These are phyloP conservation scores for Indicator indicator DNA, from an alignment of 2,113 vertebrate genomes.

Conservation along the genomic window DNA sequence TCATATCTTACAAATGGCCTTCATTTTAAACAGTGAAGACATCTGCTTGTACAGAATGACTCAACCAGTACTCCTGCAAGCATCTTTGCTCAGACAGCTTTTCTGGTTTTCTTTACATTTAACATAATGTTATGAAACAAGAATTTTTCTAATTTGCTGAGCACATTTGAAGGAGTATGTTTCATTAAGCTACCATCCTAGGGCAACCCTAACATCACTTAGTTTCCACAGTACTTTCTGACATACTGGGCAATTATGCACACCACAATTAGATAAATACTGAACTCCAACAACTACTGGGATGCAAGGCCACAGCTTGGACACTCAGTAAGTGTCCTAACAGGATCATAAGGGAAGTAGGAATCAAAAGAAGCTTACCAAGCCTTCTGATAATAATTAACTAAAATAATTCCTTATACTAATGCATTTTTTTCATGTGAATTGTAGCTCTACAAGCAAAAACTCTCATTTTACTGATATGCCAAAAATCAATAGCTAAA, in stretches of 20 bases:
- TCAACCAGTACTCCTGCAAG: not conserved
- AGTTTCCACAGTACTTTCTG: not conserved
- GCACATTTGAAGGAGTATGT: not conserved
- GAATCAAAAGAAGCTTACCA: not conserved
- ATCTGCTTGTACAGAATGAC: slow-evolving; percentile 11
- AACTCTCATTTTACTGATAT: not conserved
- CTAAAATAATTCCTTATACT: not conserved
- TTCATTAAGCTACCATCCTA: not conserved
- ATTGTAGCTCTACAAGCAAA: not conserved
- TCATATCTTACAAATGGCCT: not conserved
- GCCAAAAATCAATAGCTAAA: not conserved
- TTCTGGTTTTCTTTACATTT: slow-evolving; percentile 18
- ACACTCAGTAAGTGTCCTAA: not conserved
- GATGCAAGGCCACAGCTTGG: not conserved
- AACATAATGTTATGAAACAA: slow-evolving; percentile 16
- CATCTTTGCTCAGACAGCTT: not conserved
- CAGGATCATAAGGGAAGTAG: not conserved
- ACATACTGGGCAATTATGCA: not conserved
- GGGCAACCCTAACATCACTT: not conserved
- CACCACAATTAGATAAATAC: not conserved
- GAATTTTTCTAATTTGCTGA: not conserved
- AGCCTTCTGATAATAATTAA: not conserved
- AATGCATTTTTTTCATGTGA: rapidly evolving
- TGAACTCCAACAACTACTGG: not conserved
- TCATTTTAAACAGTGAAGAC: not conserved